Conservation (phyloP, 2,797 vertebrate genomes). For the Spatula clypeata region DNA sequence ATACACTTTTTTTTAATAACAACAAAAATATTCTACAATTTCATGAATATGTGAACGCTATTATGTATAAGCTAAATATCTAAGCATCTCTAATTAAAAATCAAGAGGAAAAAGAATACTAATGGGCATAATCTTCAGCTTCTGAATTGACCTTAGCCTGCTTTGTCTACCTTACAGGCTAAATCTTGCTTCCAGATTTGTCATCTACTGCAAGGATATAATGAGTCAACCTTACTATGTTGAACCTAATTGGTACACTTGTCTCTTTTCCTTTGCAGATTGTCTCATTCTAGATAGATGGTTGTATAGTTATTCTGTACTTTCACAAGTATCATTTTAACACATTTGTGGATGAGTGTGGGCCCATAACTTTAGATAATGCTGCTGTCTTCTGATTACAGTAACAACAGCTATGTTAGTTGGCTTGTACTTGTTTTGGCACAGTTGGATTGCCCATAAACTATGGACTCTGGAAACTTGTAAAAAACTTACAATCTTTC, state of each 20-base stretch:
- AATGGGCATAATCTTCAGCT: background rate
- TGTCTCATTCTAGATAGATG: background rate
- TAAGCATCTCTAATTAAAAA: background rate
- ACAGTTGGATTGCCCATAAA: background rate
- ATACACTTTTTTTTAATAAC: background rate
- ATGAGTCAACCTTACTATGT: background rate
- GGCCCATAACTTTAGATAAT: background rate
- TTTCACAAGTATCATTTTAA: background rate
- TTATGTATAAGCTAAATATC: background rate
- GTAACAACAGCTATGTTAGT: background rate
- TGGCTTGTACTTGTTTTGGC: background rate
- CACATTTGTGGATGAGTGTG: background rate
- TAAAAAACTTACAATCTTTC: background rate
- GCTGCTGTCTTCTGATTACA: background rate
- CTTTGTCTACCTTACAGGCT: background rate
- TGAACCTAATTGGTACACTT: background rate
- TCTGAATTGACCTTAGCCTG: background rate
- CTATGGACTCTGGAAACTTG: background rate
- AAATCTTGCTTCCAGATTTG: background rate
- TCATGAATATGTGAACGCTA: background rate
- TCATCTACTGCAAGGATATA: background rate
- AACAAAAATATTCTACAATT: background rate
- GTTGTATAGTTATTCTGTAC: background rate
- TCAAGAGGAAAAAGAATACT: background rate
- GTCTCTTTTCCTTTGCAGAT: background rate